Evolutionary conservation across 2,888 invertebrate species (phyloP).

Genomic region (Tenthredo scrophulariae): DNA sequence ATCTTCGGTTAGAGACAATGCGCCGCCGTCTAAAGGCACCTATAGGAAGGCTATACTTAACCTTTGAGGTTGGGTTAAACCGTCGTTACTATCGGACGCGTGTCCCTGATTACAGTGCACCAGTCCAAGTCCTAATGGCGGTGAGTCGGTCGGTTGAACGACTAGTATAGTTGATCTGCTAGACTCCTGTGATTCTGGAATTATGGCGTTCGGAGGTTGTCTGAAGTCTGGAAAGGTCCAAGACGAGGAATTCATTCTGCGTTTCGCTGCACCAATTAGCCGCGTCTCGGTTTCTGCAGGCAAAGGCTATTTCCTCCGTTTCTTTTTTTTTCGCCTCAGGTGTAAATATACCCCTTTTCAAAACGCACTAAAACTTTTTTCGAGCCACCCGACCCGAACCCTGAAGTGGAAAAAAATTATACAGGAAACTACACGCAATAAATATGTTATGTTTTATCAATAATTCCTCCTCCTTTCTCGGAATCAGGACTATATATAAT

Average conservation of each 20-base stretch:
- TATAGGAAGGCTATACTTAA: slow-evolving; percentile 66
- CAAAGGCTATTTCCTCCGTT: background rate
- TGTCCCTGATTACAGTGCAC: slow-evolving; percentile 71
- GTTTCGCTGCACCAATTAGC: slow-evolving; percentile 30
- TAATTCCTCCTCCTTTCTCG: background rate
- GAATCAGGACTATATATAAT: background rate
- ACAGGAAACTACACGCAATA: slow-evolving; percentile 1
- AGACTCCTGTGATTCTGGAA: slow-evolving; percentile 47
- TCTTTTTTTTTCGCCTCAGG: background rate
- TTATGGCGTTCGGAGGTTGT: slow-evolving; percentile 21
- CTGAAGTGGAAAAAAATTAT: background rate
- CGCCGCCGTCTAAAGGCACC: slow-evolving; percentile 20
- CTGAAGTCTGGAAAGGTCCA: slow-evolving; percentile 21
- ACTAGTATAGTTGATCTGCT: slow-evolving; percentile 30
- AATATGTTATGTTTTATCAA: background rate
- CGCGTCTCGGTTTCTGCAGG: slow-evolving; percentile 14
- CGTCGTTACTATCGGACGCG: slow-evolving; percentile 64
- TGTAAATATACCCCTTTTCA: background rate
- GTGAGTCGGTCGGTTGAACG: slow-evolving; percentile 42
- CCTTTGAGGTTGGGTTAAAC: slow-evolving; percentile 65
- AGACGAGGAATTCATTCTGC: background rate
- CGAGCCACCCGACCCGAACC: background rate
- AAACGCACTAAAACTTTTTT: background rate
- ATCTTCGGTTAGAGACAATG: slow-evolving; percentile 27
- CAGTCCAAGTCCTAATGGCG: slow-evolving; percentile 54